These are phyloP conservation scores for Drosophila seguyi DNA, from an alignment of 1,140 invertebrate species.

Conservation along the genomic window DNA sequence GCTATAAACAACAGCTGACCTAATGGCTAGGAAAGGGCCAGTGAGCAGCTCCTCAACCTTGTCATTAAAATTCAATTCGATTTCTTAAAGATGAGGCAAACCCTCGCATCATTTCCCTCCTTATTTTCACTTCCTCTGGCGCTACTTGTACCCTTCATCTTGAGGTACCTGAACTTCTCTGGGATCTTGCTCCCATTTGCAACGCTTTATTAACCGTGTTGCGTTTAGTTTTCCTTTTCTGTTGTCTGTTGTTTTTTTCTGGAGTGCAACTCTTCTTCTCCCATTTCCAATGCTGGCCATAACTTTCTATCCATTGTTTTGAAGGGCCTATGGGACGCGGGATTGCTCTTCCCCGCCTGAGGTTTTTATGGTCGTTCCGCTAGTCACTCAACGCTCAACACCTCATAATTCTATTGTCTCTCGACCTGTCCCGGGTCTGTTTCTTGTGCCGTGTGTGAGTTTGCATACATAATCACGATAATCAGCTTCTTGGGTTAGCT, in stretches of 20 bases:
- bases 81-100: conserved; percentile 37
- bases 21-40: conserved; percentile 1
- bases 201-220: conserved; percentile 66
- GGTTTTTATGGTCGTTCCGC: conserved; percentile 66
- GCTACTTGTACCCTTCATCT: conserved; percentile 13
- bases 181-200: conserved; percentile 45
- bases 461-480: conserved; percentile 79
- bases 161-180: conserved; percentile 30
- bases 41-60: conserved; percentile 17
- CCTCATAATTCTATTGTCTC: conserved; percentile 83
- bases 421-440: conserved; percentile 49
- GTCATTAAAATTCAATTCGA: conserved; percentile 77
- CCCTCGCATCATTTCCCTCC: conserved; percentile 44
- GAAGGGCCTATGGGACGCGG: conserved; percentile 1
- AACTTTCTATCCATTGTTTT: conserved; percentile 77
- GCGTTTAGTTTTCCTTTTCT: conserved; percentile 49
- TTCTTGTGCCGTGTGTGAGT: conserved; percentile 46
- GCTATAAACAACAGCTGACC: conserved; percentile 37
- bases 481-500: conserved; percentile 65
- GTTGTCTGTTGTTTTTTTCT: conserved; percentile 21
- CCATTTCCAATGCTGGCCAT: conserved; percentile 50
- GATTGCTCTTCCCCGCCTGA: conserved; percentile 9
- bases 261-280: conserved; percentile 36
- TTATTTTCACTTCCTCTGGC: conserved; percentile 10
- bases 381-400: conserved; percentile 77